Conservation (phyloP, 2,888 invertebrate species). For the Proisotoma minuta region DNA sequence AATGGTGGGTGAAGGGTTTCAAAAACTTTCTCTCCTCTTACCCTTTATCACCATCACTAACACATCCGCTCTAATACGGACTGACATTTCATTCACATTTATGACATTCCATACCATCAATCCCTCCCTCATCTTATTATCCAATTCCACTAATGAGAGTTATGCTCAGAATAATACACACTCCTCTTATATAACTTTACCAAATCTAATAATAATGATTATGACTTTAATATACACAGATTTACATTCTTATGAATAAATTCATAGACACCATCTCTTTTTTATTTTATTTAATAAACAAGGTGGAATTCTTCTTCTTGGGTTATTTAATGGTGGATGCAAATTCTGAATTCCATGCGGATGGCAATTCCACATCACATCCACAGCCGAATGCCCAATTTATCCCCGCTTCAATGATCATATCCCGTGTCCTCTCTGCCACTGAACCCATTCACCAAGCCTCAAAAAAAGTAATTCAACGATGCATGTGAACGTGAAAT, state of each 20-base stretch:
- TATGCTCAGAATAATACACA: slow-evolving; percentile 1
- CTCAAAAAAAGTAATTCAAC: slow-evolving; percentile 6
- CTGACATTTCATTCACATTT: slow-evolving; percentile 5
- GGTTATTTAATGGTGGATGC: background rate
- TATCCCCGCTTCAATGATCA: no score
- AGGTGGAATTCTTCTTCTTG: background rate
- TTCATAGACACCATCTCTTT: background rate
- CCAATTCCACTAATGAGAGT: slow-evolving; percentile 13
- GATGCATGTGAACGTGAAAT: slow-evolving; percentile 5
- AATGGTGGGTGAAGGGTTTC: background rate
- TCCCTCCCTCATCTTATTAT: slow-evolving; percentile 8
- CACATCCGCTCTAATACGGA: slow-evolving; percentile 6
- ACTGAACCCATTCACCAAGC: background rate
- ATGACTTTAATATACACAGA: background rate
- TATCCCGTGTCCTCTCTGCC: background rate
- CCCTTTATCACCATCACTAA: slow-evolving; percentile 1
- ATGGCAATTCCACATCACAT: background rate
- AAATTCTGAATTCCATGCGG: background rate
- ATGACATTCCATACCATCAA: slow-evolving; percentile 1
- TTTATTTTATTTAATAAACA: slow-evolving; percentile 1
- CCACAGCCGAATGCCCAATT: background rate
- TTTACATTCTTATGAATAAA: background rate
- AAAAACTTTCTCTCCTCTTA: background rate
- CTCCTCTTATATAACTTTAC: background rate
- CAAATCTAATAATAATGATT: no score